Base-by-base conservation (phyloP, 2,797 vertebrate genomes). In the Florisuga fusca region DNA sequence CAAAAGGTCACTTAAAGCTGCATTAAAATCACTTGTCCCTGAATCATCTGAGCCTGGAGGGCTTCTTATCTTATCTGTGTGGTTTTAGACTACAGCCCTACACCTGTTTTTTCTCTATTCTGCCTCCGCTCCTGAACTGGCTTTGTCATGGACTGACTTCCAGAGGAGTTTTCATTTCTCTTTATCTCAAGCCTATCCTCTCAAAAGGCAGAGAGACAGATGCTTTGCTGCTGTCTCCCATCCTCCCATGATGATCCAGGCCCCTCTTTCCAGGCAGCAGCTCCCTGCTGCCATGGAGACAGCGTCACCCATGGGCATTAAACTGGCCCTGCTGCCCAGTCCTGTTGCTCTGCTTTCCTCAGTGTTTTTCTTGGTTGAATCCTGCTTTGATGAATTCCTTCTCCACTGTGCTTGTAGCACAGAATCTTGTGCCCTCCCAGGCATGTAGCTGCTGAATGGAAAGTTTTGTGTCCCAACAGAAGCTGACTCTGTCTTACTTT, bases 221-320 rank as follows among this genome's bases (percentile, higher is more conserved):
- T 69, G 55, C 27, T 36, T 57, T 45, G 36, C 36, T 61, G 62
- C n/a, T 43, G 63, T 58, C 84, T 75, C 51, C 34, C 19, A 38
- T 55, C 54, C 38, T 82, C 7, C 41, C 1, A 3, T 61, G 66
- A 14, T 38, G 38, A 38, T 38, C 29, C 8, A 12, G 82, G n/a
- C 15, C 55, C 59, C 22, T 89, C 80, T 38, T 63, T 45, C 53
- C 78, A 45, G 29, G 45, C 73, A 7, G 31, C 55, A 0, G 51
- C 71, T 86, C 84, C 12, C 19, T 3, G 77, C 76, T 87, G 84
- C 93, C 75, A 54, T 79, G 90, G 85, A 80, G 81, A 90, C 62
- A 0, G 38, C 38, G 38, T 41, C 13, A 41, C 38, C 38, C 38
- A 41, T 41, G 38, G 38, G 38, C 38, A 41, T 41, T 41, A 41